Percentiles rank a stretch among this genome's conserved stretches.
Evolutionary conservation across 2,113 vertebrate species (phyloP).

Genomic region (Podiceps cristatus): DNA sequence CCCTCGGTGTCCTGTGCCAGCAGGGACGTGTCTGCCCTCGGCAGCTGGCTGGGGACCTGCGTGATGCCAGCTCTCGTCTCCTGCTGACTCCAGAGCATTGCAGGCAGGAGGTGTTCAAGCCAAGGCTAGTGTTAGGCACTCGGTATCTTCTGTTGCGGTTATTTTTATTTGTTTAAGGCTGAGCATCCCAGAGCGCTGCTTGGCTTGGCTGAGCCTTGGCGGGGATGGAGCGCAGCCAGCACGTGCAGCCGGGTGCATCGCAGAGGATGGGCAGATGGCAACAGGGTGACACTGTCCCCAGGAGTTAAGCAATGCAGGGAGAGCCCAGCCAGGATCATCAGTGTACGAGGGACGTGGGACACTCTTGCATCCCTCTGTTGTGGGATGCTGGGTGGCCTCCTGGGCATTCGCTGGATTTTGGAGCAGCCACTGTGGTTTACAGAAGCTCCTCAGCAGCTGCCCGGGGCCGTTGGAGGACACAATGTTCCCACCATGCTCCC

Average conservation of each 20-base stretch:
- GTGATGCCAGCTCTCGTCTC: background rate
- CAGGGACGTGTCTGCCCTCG: background rate
- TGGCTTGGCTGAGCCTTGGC: background rate
- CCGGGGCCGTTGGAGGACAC: background rate
- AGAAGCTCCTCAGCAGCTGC: background rate
- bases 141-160: background rate
- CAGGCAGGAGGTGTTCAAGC: background rate
- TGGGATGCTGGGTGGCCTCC: background rate
- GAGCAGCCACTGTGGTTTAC: background rate
- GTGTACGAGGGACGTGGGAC: background rate
- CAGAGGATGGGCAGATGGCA: background rate
- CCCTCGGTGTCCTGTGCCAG: background rate
- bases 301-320: background rate
- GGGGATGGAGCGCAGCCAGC: background rate
- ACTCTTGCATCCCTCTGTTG: background rate
- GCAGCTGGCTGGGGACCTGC: background rate
- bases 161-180: constrained; percentile 27
- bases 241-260: background rate
- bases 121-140: background rate
- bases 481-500: background rate
- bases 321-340: background rate
- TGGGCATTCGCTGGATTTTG: background rate
- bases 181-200: background rate
- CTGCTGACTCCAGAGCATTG: background rate
- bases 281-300: background rate